Conservation (phyloP, 2,797 vertebrate species). For the Lindbergichthys nudifrons region DNA sequence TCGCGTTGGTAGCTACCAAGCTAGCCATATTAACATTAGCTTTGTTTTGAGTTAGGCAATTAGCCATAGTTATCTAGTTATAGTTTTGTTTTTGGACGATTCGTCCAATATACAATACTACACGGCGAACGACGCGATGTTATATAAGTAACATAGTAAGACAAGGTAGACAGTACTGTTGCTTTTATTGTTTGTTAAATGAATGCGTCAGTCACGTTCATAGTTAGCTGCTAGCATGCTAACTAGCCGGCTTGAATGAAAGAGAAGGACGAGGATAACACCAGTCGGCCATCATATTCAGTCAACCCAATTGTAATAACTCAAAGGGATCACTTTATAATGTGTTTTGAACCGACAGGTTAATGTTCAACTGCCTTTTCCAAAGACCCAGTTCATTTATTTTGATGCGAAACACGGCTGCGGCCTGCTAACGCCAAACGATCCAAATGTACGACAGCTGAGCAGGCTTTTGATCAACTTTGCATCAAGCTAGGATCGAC, state of each 20-base stretch:
- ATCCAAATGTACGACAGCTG: background rate
- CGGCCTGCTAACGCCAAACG: conserved; percentile 27
- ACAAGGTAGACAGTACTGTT: too few species aligned
- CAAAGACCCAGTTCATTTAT: accelerated
- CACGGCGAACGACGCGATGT: accelerated
- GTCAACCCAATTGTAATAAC: accelerated
- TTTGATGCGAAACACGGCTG: background rate
- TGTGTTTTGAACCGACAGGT: accelerated
- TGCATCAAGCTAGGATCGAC: background rate
- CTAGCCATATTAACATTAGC: conserved; percentile 28
- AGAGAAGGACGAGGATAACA: background rate
- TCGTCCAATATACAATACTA: accelerated
- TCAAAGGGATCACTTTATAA: accelerated
- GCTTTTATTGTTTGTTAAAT: background rate
- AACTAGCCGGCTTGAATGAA: conserved; percentile 55
- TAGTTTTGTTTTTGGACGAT: background rate
- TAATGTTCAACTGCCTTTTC: accelerated
- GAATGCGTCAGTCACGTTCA: background rate
- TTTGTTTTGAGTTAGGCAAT: background rate
- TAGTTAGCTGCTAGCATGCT: conserved; percentile 41
- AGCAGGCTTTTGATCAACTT: too few species aligned
- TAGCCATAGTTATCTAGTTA: background rate
- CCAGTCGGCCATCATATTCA: background rate
- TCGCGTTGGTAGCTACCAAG: conserved; percentile 21
- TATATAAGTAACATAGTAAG: too few species aligned